These are phyloP conservation scores for Neelides sp. DNA, from an alignment of 1,140 invertebrate species.

Conservation along the genomic window DNA sequence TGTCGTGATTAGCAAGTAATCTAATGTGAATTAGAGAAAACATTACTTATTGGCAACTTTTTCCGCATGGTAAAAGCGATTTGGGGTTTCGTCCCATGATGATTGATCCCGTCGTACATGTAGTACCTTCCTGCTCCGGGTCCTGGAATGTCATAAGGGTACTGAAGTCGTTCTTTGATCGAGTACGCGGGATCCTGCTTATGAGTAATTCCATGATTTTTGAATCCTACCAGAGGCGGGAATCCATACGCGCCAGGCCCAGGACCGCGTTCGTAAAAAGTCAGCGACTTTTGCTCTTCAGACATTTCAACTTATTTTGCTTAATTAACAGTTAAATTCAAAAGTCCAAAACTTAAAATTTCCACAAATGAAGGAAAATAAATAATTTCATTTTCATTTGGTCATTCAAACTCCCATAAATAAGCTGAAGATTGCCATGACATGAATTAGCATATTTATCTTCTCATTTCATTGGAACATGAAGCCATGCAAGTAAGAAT, in stretches of 20 bases:
- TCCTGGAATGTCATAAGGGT: neutral
- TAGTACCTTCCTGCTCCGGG: constrained; percentile 17
- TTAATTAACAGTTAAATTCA: too few species aligned
- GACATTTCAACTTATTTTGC: too few species aligned
- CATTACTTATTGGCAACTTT: constrained; percentile 3
- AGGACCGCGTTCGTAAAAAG: constrained; percentile 22
- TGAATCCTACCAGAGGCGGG: constrained; percentile 17
- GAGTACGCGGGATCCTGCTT: constrained; percentile 22
- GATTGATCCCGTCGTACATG: constrained; percentile 11
- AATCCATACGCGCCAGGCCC: constrained; percentile 17
- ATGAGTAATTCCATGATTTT: constrained; percentile 21
- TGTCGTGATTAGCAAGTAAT: too few species aligned
- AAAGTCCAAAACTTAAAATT: too few species aligned
- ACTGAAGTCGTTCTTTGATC: too few species aligned
- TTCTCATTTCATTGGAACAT: too few species aligned
- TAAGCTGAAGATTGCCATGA: too few species aligned
- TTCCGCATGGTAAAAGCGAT: neutral
- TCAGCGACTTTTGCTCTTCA: neutral
- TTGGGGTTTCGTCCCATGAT: constrained; percentile 5
- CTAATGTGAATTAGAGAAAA: neutral
- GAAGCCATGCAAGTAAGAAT: too few species aligned
- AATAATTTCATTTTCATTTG: too few species aligned
- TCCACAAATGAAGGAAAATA: too few species aligned
- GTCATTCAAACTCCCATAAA: too few species aligned
- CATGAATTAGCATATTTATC: too few species aligned